phyloP scores from a whole-genome alignment of 2,797 vertebrate species.

The Urocyon cinereoargenteus region DNA sequence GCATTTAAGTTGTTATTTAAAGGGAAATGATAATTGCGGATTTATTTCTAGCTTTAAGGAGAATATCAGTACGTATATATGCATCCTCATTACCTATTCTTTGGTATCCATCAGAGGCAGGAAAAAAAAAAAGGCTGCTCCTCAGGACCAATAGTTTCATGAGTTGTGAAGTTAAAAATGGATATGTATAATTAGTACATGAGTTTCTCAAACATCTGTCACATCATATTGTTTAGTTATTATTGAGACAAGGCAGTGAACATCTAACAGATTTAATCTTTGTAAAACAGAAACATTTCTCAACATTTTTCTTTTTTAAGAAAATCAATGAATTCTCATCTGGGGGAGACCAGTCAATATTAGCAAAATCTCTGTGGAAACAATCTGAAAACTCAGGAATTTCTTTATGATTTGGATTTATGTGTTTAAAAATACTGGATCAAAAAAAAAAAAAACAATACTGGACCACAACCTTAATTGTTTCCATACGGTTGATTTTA shows the following conservation, averaged over 20 bases:
- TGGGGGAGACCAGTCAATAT: conserved; percentile 26
- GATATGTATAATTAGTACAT: conserved; percentile 71
- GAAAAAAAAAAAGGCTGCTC: not conserved
- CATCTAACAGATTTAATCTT: conserved; percentile 78
- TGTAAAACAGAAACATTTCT: conserved; percentile 73
- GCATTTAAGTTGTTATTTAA: conserved; percentile 1
- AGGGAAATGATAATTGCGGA: not conserved
- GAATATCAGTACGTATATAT: not conserved
- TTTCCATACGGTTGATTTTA: conserved; percentile 6
- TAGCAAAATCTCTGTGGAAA: conserved; percentile 12
- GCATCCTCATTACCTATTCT: not conserved
- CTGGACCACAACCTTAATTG: not conserved
- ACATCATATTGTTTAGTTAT: conserved; percentile 81
- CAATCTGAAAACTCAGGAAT: not conserved
- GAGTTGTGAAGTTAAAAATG: conserved; percentile 61
- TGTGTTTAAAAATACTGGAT: conserved; percentile 19
- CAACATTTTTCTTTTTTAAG: conserved; percentile 73
- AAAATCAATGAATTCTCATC: conserved; percentile 56
- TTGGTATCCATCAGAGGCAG: not conserved
- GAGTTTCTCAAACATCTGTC: conserved; percentile 81
- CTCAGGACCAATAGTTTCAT: conserved; percentile 54
- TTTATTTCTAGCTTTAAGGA: not conserved
- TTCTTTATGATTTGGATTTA: conserved; percentile 49
- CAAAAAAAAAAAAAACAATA: not conserved
- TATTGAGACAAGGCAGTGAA: conserved; percentile 77